These are phyloP conservation scores for Drusus annulatus DNA, from an alignment of 1,140 invertebrate genomes.

Conservation along the genomic window DNA sequence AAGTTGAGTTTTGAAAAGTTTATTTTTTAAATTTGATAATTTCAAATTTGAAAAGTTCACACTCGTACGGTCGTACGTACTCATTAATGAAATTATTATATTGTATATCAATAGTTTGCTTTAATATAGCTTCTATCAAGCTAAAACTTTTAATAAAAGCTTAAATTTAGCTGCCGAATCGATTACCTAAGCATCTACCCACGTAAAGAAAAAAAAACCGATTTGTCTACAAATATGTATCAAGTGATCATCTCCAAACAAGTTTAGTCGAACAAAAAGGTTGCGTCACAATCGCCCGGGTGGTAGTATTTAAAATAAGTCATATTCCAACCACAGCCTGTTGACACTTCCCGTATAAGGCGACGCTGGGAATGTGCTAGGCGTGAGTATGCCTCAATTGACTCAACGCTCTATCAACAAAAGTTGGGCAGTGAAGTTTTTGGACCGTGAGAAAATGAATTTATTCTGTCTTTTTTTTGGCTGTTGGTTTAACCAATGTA, in stretches of 20 bases:
- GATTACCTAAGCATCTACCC: too few relatives aligned
- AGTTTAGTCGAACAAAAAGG: background rate
- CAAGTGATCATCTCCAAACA: background rate
- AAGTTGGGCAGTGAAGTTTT: constrained; percentile 7
- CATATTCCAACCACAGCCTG: background rate
- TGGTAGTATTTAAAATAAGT: background rate
- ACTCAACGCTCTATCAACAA: constrained; percentile 13
- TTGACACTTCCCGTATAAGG: constrained; percentile 4
- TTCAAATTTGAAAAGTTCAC: too few relatives aligned
- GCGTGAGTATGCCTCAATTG: constrained; percentile 6
- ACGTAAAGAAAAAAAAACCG: background rate
- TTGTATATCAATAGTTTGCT: too few relatives aligned
- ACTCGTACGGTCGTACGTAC: too few relatives aligned
- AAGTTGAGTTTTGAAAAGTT: too few relatives aligned
- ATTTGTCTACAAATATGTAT: background rate
- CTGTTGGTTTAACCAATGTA: background rate
- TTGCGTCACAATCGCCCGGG: too few relatives aligned
- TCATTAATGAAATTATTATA: too few relatives aligned
- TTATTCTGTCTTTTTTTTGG: background rate
- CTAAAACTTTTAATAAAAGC: too few relatives aligned
- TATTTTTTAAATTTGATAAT: too few relatives aligned
- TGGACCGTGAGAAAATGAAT: constrained; percentile 11
- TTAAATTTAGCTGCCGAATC: too few relatives aligned
- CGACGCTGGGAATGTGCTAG: background rate
- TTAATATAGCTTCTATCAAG: too few relatives aligned